Conservation (phyloP, 2,888 invertebrate species). For the Meiosimyza decipiens region DNA sequence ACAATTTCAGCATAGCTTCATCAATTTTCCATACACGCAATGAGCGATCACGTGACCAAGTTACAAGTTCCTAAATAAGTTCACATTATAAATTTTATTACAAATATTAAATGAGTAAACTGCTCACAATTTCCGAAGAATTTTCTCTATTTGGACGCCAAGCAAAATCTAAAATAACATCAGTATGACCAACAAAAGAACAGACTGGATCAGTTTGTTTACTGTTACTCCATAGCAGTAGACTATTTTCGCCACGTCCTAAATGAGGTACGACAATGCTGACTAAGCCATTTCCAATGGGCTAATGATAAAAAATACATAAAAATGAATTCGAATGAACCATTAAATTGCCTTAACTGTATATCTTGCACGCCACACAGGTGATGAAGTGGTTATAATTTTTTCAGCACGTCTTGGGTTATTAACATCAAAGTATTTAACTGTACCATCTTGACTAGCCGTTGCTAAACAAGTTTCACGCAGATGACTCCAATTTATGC, state of each 20-base stretch:
- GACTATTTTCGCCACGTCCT: slow-evolving; percentile 86
- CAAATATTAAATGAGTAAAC: slow-evolving; percentile 5
- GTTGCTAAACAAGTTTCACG: slow-evolving; percentile 88
- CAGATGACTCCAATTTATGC: slow-evolving; percentile 92
- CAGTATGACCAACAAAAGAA: slow-evolving; percentile 93
- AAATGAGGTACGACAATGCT: slow-evolving; percentile 94
- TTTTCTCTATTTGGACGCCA: slow-evolving; percentile 81
- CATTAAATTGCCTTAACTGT: slow-evolving; percentile 69
- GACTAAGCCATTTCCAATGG: slow-evolving; percentile 91
- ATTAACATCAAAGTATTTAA: slow-evolving; percentile 92
- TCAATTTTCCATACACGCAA: slow-evolving; percentile 92
- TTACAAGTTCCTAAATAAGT: slow-evolving; percentile 77
- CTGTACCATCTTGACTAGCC: slow-evolving; percentile 94
- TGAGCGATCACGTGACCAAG: slow-evolving; percentile 95
- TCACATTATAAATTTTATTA: slow-evolving; percentile 15
- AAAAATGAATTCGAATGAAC: background rate
- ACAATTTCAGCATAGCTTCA: slow-evolving; percentile 83
- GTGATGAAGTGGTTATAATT: slow-evolving; percentile 82
- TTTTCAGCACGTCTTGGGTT: slow-evolving; percentile 87
- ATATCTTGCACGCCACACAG: slow-evolving; percentile 93
- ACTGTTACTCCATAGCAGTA: slow-evolving; percentile 81
- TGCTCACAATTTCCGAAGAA: slow-evolving; percentile 59
- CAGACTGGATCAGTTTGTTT: slow-evolving; percentile 81
- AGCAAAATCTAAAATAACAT: slow-evolving; percentile 94
- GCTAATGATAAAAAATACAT: slow-evolving; percentile 67